These are phyloP conservation scores for Anarhynchus alexandrinus DNA, from an alignment of 2,113 vertebrate genomes.

Conservation along the genomic window DNA sequence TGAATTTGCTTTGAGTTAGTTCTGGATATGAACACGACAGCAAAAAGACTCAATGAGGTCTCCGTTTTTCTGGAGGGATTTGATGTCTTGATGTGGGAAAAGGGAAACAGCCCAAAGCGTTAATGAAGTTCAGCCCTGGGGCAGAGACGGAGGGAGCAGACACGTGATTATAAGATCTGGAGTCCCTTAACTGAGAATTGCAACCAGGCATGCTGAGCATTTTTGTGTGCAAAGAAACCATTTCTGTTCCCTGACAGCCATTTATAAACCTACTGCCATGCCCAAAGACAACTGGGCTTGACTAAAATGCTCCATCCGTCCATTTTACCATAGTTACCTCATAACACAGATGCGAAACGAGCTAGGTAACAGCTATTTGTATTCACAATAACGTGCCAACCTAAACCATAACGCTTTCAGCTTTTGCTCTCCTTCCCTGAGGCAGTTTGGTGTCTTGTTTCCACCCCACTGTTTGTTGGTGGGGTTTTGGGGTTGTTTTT, in stretches of 20 bases:
- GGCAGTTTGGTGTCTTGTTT: not conserved
- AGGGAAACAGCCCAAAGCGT: not conserved
- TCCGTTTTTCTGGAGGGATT: accelerated
- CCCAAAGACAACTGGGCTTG: not conserved
- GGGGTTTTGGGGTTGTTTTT: not conserved
- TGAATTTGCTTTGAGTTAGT: not conserved
- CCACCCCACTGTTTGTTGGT: not conserved
- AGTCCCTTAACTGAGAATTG: not conserved
- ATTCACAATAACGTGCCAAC: not conserved
- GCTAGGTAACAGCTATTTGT: not conserved
- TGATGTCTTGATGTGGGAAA: not conserved
- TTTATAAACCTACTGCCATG: not conserved
- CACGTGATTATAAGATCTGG: not conserved
- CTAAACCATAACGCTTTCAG: not conserved
- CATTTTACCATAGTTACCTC: not conserved
- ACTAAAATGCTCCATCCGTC: not conserved
- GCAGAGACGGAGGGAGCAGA: not conserved
- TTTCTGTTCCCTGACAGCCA: not conserved
- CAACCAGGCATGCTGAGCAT: not conserved
- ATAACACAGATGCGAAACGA: not conserved
- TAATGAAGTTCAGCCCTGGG: not conserved
- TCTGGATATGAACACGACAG: not conserved
- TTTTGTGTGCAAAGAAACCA: not conserved
- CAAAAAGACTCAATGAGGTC: not conserved
- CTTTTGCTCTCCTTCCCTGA: not conserved